phyloP scores from a whole-genome alignment of 2,797 vertebrate species.

The Leptatherina wallacei region DNA sequence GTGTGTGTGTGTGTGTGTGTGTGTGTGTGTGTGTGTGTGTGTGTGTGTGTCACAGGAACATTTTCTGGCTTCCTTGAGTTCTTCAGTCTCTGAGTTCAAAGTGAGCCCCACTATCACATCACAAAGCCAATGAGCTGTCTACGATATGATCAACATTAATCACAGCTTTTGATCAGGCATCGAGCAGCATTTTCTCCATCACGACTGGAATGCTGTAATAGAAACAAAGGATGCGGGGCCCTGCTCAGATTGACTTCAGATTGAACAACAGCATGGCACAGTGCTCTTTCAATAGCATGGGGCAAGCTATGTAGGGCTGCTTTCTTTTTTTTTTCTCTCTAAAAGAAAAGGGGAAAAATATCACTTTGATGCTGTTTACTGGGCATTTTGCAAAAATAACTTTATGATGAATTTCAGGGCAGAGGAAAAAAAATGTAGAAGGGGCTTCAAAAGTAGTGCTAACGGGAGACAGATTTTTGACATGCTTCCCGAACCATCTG shows the following conservation, averaged over 20 bases:
- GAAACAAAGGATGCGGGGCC: conserved; percentile 58
- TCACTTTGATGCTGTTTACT: conserved; percentile 90
- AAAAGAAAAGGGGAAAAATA: conserved; percentile 47
- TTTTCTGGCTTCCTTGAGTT: conserved; percentile 53
- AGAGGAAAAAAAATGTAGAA: conserved; percentile 65
- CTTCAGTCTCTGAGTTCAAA: conserved; percentile 65
- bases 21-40: too few relatives aligned
- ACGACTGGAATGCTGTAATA: conserved; percentile 57
- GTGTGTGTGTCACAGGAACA: conserved; percentile 15
- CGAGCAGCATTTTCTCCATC: conserved; percentile 57
- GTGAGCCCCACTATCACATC: conserved; percentile 53
- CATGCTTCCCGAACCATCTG: conserved; percentile 89
- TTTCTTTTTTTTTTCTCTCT: conserved; percentile 37
- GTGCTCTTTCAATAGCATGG: conserved; percentile 43
- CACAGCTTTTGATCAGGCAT: conserved; percentile 66
- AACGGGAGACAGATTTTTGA: conserved; percentile 95
- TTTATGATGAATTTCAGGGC: conserved; percentile 80
- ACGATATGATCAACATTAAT: conserved; percentile 71
- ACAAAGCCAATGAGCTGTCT: conserved; percentile 58
- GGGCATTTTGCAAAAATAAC: conserved; percentile 86
- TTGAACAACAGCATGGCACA: conserved; percentile 49
- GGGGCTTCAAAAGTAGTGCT: conserved; percentile 86
- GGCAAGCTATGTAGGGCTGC: conserved; percentile 35
- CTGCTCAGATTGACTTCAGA: conserved; percentile 68
- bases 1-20: too few relatives aligned